Percentiles rank a stretch among this genome's conserved stretches.
phyloP scores from a whole-genome alignment of 2,888 invertebrate species.

The Thera obeliscata region DNA sequence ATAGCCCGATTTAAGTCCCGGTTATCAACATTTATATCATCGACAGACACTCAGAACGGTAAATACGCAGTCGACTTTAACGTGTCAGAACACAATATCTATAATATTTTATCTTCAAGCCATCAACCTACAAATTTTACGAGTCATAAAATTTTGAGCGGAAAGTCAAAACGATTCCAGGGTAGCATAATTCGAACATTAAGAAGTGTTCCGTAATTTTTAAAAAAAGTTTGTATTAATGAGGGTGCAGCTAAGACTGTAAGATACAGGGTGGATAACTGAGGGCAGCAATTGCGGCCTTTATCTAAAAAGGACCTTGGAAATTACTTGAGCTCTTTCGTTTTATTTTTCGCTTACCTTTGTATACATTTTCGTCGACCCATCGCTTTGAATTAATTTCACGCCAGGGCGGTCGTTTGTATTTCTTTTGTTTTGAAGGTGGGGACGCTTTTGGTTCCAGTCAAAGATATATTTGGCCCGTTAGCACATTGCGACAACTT shows the following conservation, averaged over 20 bases:
- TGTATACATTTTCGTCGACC: constrained; percentile 74
- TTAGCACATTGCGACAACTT: constrained; percentile 77
- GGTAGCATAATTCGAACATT: constrained; percentile 41
- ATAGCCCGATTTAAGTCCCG: constrained; percentile 62
- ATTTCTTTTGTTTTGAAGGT: constrained; percentile 76
- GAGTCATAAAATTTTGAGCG: constrained; percentile 42
- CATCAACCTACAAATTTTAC: constrained; percentile 50
- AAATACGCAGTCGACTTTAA: constrained; percentile 60
- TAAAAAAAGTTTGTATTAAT: constrained; percentile 43
- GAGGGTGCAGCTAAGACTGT: constrained; percentile 41
- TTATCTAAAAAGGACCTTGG: constrained; percentile 68
- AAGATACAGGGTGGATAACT: constrained; percentile 58
- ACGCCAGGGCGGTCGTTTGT: constrained; percentile 72
- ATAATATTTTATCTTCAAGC: constrained; percentile 56
- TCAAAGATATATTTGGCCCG: constrained; percentile 75
- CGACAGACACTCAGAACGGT: constrained; percentile 58
- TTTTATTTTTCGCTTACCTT: constrained; percentile 76
- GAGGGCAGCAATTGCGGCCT: constrained; percentile 64
- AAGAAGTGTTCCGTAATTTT: constrained; percentile 42
- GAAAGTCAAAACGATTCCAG: constrained; percentile 42
- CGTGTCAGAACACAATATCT: constrained; percentile 60
- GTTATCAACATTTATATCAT: constrained; percentile 68
- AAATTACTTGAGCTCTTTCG: constrained; percentile 69
- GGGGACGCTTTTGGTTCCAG: constrained; percentile 64
- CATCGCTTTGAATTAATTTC: constrained; percentile 79